Evolutionary conservation across 2,797 vertebrate genomes (phyloP).

Genomic region (Poecilia wingei): DNA sequence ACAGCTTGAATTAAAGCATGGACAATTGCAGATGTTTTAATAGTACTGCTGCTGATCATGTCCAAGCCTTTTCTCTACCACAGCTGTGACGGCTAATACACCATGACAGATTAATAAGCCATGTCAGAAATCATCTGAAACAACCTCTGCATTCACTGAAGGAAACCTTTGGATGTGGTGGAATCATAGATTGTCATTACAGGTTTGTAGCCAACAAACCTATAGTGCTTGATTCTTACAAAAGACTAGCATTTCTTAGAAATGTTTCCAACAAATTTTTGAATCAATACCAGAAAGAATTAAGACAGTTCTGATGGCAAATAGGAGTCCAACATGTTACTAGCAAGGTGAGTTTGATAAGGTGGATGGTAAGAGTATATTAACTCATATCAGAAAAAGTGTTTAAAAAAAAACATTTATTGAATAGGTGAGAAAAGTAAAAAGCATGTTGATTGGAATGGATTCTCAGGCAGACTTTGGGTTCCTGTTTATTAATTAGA

Average conservation of each 20-base stretch:
- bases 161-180: not conserved
- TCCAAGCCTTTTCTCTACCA: not conserved
- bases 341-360: not conserved
- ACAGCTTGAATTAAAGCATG: no score
- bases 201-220: not conserved
- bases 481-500: not conserved
- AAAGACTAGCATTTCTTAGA: not conserved
- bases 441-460: not conserved
- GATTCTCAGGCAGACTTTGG: not conserved
- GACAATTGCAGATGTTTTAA: no score
- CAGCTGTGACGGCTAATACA: not conserved
- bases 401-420: not conserved
- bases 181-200: not conserved
- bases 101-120: not conserved
- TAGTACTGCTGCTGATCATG: not conserved
- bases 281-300: not conserved
- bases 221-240: not conserved
- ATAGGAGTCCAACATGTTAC: not conserved
- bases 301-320: not conserved
- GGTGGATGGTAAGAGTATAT: not conserved
- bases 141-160: not conserved
- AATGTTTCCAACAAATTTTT: not conserved
- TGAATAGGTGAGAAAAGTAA: not conserved
- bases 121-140: not conserved
- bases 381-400: not conserved